Percentiles rank a stretch among this genome's conserved stretches.
phyloP scores from a whole-genome alignment of 2,888 invertebrate genomes.

The Plebejus melissa region DNA sequence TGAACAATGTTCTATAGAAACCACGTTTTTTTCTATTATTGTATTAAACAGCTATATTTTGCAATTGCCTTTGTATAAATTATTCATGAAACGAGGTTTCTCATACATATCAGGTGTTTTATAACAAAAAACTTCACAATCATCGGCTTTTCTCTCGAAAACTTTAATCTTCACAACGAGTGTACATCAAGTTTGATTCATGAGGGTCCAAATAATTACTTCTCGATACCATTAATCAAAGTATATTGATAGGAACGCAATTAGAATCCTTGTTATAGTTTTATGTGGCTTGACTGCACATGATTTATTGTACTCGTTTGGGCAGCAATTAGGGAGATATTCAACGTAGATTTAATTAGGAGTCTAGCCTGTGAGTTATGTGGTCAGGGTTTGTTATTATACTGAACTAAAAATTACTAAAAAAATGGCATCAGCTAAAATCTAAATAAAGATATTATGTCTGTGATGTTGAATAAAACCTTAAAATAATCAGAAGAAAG shows the following conservation, averaged over 20 bases:
- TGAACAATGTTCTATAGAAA: too few relatives aligned
- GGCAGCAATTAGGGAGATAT: conserved; percentile 61
- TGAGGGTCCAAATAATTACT: conserved; percentile 69
- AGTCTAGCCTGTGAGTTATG: conserved; percentile 10
- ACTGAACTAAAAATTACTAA: not conserved
- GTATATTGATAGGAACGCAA: conserved; percentile 76
- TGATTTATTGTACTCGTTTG: conserved; percentile 61
- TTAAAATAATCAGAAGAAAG: not conserved
- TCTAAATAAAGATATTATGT: not conserved
- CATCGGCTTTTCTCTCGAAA: not conserved
- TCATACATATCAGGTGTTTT: not conserved
- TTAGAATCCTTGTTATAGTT: conserved; percentile 73
- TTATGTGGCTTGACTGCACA: conserved; percentile 50
- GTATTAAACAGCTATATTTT: not conserved
- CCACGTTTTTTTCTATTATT: too few relatives aligned
- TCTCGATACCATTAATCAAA: conserved; percentile 73
- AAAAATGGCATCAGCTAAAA: not conserved
- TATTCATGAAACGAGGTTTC: not conserved
- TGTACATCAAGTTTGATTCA: conserved; percentile 57
- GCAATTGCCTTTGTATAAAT: not conserved
- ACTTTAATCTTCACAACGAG: conserved; percentile 8
- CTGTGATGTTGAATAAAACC: not conserved
- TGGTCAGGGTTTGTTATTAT: not conserved
- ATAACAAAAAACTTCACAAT: conserved; percentile 5
- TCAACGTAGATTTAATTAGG: conserved; percentile 7